Conservation (phyloP, 2,888 invertebrate species). For the Pachymerium ferrugineum region DNA sequence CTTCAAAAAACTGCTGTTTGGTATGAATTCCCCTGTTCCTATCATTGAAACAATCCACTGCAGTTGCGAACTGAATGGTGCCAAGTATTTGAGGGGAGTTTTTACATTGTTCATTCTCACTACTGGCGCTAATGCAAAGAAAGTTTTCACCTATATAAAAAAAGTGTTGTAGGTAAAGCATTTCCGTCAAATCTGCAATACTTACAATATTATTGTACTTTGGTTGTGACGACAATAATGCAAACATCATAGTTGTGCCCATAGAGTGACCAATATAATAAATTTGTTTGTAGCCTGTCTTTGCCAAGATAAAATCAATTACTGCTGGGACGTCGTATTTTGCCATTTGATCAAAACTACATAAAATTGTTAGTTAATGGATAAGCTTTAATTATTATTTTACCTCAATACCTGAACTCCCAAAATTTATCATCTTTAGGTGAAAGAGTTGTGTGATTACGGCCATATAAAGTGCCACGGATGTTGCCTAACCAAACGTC, state of each 20-base stretch:
- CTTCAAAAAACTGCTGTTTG: neutral
- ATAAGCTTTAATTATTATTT: too few species aligned
- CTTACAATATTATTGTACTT: conserved; percentile 36
- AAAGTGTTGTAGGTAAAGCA: too few species aligned
- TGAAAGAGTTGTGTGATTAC: conserved; percentile 42
- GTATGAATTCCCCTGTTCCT: neutral
- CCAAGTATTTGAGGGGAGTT: neutral
- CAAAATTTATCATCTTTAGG: conserved; percentile 44
- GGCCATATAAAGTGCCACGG: conserved; percentile 47
- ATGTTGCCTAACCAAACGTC: conserved; percentile 50
- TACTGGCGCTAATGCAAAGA: neutral
- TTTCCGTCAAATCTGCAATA: too few species aligned
- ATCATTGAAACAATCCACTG: neutral
- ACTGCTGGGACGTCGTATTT: conserved; percentile 50
- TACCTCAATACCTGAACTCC: conserved; percentile 42
- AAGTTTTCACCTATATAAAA: neutral
- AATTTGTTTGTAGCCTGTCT: conserved; percentile 46
- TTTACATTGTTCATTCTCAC: neutral
- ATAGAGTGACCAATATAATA: conserved; percentile 53
- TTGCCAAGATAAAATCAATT: conserved; percentile 47
- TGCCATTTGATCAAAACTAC: conserved; percentile 54
- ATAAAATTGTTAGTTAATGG: too few species aligned
- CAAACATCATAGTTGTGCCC: conserved; percentile 44
- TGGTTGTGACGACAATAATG: conserved; percentile 40
- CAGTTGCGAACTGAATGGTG: neutral